phyloP scores from a whole-genome alignment of 2,888 invertebrate species.

The Amphimallon solstitiale region DNA sequence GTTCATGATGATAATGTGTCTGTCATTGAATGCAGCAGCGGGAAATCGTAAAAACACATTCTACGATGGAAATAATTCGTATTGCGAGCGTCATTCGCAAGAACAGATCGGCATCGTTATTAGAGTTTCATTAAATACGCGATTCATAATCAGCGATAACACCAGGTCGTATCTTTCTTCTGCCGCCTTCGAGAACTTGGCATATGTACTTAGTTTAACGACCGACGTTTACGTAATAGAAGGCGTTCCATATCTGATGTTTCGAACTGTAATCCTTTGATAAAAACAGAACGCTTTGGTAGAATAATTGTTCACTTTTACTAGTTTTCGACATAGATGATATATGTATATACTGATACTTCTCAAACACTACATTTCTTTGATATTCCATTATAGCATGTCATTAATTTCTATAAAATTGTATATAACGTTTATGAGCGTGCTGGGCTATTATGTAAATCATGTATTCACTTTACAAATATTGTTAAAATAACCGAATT shows the following conservation, averaged over 20 bases:
- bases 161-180: neutral
- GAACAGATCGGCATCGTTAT: constrained; percentile 15
- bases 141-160: constrained; percentile 18
- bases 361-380: too few species aligned
- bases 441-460: too few species aligned
- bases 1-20: constrained; percentile 11
- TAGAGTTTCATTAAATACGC: constrained; percentile 12
- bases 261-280: too few species aligned
- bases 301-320: too few species aligned
- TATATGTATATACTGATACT: too few species aligned
- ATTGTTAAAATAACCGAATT: too few species aligned
- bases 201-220: neutral
- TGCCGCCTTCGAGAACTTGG: neutral
- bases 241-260: neutral
- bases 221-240: neutral
- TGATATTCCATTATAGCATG: too few species aligned
- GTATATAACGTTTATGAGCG: too few species aligned
- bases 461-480: too few species aligned
- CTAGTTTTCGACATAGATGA: too few species aligned
- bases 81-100: constrained; percentile 15
- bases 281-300: too few species aligned
- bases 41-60: constrained; percentile 3
- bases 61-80: constrained; percentile 11
- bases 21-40: constrained; percentile 9
- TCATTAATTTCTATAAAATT: too few species aligned